Conservation (phyloP, 2,888 invertebrate genomes). For the Esperia sulphurella region DNA sequence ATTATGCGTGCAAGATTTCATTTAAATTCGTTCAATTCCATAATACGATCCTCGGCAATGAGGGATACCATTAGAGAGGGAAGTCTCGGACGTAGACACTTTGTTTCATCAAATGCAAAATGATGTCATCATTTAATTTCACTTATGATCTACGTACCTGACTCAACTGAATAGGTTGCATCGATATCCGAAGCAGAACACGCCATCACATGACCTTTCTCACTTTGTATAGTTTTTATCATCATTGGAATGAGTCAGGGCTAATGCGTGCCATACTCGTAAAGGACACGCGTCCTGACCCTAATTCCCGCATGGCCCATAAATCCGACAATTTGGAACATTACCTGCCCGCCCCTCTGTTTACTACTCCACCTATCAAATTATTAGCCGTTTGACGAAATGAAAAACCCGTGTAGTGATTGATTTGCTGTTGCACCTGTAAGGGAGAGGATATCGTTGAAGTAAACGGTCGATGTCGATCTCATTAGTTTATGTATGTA, state of each 20-base stretch:
- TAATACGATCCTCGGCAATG: too few relatives aligned
- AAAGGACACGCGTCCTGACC: constrained; percentile 57
- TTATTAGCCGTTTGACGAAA: constrained; percentile 7
- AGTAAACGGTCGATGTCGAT: neutral
- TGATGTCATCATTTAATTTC: constrained; percentile 5
- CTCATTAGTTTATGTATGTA: too few relatives aligned
- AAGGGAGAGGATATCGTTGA: neutral
- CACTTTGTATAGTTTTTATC: constrained; percentile 10
- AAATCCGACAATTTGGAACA: constrained; percentile 58
- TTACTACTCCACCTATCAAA: constrained; percentile 38
- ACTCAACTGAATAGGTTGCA: neutral
- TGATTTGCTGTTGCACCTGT: constrained; percentile 16
- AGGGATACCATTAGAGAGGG: too few relatives aligned
- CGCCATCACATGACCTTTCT: constrained; percentile 11
- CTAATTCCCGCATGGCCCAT: constrained; percentile 54
- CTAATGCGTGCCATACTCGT: constrained; percentile 39
- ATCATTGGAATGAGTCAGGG: constrained; percentile 17
- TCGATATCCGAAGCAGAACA: neutral
- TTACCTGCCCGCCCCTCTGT: constrained; percentile 50
- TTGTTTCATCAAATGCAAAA: neutral
- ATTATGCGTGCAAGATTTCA: too few relatives aligned
- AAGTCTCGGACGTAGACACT: neutral
- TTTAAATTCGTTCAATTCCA: too few relatives aligned
- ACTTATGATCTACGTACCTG: constrained; percentile 1
- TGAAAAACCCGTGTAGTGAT: constrained; percentile 14